A percentile compares a stretch with the other conserved stretches of the same genome.
Evolutionary conservation across 2,113 vertebrate genomes (phyloP).

Genomic region (Gasterosteus aculeatus): DNA sequence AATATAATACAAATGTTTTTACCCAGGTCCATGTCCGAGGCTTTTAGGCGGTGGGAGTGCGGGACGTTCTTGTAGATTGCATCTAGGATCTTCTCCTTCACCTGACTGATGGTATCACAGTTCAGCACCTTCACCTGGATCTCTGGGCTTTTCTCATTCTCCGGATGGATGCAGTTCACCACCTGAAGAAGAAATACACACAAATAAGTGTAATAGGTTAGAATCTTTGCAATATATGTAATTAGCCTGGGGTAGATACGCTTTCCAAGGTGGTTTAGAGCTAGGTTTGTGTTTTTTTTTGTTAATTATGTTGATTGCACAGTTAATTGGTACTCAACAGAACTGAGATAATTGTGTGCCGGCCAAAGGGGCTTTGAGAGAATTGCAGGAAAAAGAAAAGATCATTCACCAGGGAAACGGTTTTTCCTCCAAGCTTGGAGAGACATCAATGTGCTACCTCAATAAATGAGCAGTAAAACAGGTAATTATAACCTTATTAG

Average conservation of each 20-base stretch:
- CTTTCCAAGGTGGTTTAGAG: neutral
- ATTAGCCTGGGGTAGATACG: neutral
- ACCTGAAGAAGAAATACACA: constrained; percentile 80
- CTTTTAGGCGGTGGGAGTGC: constrained; percentile 94
- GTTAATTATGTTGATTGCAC: constrained; percentile 33
- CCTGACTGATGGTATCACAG: constrained; percentile 97
- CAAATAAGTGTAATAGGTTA: neutral
- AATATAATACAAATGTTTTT: constrained; percentile 40
- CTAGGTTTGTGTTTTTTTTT: constrained; percentile 10
- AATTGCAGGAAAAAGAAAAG: constrained; percentile 14
- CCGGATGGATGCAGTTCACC: constrained; percentile 95
- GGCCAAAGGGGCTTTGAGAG: constrained; percentile 24
- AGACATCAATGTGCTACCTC: constrained; percentile 39
- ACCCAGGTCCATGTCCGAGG: constrained; percentile 98
- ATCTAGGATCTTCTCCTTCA: constrained; percentile 98
- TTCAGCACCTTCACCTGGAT: constrained; percentile 96
- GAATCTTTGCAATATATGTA: neutral
- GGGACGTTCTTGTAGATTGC: constrained; percentile 98
- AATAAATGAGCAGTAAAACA: constrained; percentile 60
- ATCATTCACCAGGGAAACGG: constrained; percentile 39
- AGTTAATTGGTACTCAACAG: constrained; percentile 25
- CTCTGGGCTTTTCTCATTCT: constrained; percentile 93
- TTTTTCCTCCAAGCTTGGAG: constrained; percentile 25
- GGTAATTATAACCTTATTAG: constrained; percentile 63
- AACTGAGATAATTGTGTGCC: constrained; percentile 30